Conservation (phyloP, 1,140 invertebrate genomes). For the Rhagoletis pomonella region DNA sequence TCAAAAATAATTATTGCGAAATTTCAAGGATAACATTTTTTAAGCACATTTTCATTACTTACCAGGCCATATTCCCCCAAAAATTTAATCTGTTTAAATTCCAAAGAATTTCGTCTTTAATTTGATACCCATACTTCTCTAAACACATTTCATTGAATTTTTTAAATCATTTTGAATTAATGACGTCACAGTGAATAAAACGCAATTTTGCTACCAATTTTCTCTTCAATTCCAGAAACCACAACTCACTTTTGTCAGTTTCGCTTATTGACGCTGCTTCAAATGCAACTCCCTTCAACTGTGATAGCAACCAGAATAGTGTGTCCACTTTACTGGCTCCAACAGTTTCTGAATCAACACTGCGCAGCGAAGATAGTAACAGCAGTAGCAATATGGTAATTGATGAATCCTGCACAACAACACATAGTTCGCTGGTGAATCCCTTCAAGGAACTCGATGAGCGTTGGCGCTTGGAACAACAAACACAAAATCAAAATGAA, state of each 20-base stretch:
- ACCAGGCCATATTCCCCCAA: no score
- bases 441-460: conserved; percentile 23
- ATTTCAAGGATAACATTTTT: no score
- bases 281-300: conserved; percentile 31
- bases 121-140: no score
- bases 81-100: no score
- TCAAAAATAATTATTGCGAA: no score
- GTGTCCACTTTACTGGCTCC: background rate
- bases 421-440: conserved; percentile 20
- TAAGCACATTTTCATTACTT: no score
- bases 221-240: conserved; percentile 14
- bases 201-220: background rate
- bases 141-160: no score
- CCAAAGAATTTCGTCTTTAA: no score
- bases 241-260: background rate
- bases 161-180: no score
- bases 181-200: no score
- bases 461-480: conserved; percentile 45
- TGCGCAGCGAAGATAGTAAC: conserved; percentile 56
- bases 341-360: background rate
- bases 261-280: background rate
- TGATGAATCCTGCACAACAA: conserved; percentile 58
- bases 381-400: conserved; percentile 59
- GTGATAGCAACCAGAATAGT: conserved; percentile 54
- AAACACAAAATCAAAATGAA: background rate